Conservation (phyloP, 1,140 invertebrate species). For the Caenorhabditis inopinata region DNA sequence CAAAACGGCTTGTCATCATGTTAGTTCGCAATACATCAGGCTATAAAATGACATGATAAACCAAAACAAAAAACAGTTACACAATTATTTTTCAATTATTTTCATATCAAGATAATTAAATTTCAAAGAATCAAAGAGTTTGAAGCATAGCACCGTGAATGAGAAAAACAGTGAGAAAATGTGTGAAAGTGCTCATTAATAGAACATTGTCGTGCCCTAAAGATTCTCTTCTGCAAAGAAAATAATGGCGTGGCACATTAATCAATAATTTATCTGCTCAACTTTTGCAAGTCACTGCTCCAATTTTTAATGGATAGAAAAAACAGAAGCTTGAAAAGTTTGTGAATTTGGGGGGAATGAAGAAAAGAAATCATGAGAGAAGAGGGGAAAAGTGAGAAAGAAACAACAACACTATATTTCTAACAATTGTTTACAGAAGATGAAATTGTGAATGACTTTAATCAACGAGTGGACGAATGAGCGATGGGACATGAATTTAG, state of each 20-base stretch:
- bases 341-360: not conserved
- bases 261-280: slow-evolving; percentile 15
- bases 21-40: too few species aligned
- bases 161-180: not conserved
- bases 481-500: not conserved
- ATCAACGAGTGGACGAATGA: too few species aligned
- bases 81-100: too few species aligned
- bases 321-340: too few species aligned
- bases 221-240: slow-evolving; percentile 27
- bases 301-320: too few species aligned
- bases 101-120: too few species aligned
- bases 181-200: not conserved
- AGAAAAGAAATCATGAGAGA: slow-evolving; percentile 8
- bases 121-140: too few species aligned
- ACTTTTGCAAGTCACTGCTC: not conserved
- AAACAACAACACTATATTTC: not conserved
- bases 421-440: too few species aligned
- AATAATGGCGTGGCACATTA: not conserved
- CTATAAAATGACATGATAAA: too few species aligned
- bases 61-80: too few species aligned
- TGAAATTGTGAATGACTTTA: not conserved
- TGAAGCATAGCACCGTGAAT: not conserved
- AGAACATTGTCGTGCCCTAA: not conserved
- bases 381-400: not conserved
- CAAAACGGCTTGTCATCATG: too few species aligned